Base-by-base conservation (phyloP, 2,888 invertebrate species). In the Pseudanteris insignis region DNA sequence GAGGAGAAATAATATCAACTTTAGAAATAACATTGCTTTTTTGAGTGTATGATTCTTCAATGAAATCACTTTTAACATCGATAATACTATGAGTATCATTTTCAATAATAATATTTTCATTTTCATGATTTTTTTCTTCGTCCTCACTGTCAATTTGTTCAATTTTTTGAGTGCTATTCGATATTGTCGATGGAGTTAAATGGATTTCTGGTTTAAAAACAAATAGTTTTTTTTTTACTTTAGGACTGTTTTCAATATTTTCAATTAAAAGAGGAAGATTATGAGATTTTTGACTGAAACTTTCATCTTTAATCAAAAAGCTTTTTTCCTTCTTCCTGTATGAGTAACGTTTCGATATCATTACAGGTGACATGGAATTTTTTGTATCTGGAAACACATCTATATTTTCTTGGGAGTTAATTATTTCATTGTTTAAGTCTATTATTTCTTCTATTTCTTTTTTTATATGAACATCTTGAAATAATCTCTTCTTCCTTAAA, bases 21-120 rank as follows among this genome's bases (percentile, higher is more conserved):
- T 28, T 43, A 5, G 9, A 2, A 2, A 6, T 12, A 2, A 14
- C 11, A 9, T 26, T 32, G 2, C 8, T 30, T 11, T 59, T 50
- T 14, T 54, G 61, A 0, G 43, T 40, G 10, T 50, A 63, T 0
- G 33, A 13, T 8, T 73, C 70, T 11, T 74, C 76, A 37, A 75
- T 72, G 0, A 59, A 3, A 28, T 66, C 48, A 18, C 61, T 64
- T 1, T 37, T 14, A 21, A 65, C 57, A 11, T 34, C 47, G 1
- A 68, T 66, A 5, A 29, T 6, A n/a, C 29, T 46, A 5, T 71
- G 67, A 25, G 25, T 37, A 8, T 70, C 68, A 9, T 30, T 26
- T 1, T 50, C 55, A 0, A 36, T 13, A 8, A 46, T 9, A 1
- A 47, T 13, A 14, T 47, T 47, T 4, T 47, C 36, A 14, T 58